Conservation (phyloP, 1,140 invertebrate species). For the Temnothorax longispinosus region DNA sequence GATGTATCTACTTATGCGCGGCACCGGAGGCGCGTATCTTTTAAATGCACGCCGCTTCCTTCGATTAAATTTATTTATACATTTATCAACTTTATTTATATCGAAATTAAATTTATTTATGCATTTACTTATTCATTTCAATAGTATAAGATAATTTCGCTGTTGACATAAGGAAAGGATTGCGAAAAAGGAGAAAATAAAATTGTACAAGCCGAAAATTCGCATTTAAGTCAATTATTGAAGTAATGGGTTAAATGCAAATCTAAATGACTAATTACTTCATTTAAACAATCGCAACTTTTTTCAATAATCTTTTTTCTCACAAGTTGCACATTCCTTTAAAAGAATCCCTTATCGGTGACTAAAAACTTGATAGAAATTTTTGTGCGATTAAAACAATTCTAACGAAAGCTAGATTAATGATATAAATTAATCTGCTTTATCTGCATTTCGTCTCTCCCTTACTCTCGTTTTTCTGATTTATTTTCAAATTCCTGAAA, state of each 20-base stretch:
- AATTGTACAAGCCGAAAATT: not conserved
- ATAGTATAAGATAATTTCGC: not conserved
- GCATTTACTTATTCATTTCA: not conserved
- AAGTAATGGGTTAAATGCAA: not conserved
- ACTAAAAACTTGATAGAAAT: not conserved
- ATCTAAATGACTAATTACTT: not conserved
- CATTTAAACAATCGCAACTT: not conserved
- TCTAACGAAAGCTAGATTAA: constrained; percentile 8
- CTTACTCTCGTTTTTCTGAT: not conserved
- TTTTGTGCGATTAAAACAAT: not conserved
- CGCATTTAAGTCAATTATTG: not conserved
- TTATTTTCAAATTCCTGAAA: constrained; percentile 2
- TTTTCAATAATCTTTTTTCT: not conserved
- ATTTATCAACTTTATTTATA: not conserved
- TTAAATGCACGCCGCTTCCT: not conserved
- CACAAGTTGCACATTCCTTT: not conserved
- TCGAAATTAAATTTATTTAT: not conserved
- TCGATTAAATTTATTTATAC: constrained; percentile 9
- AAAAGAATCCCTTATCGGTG: not conserved
- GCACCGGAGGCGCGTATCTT: not conserved
- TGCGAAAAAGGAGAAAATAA: not conserved
- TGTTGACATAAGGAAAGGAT: not conserved
- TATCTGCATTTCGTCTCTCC: not conserved
- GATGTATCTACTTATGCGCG: constrained; percentile 34
- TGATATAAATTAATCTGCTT: not conserved